phyloP scores from a whole-genome alignment of 2,888 invertebrate species.

The Lithophane socia region DNA sequence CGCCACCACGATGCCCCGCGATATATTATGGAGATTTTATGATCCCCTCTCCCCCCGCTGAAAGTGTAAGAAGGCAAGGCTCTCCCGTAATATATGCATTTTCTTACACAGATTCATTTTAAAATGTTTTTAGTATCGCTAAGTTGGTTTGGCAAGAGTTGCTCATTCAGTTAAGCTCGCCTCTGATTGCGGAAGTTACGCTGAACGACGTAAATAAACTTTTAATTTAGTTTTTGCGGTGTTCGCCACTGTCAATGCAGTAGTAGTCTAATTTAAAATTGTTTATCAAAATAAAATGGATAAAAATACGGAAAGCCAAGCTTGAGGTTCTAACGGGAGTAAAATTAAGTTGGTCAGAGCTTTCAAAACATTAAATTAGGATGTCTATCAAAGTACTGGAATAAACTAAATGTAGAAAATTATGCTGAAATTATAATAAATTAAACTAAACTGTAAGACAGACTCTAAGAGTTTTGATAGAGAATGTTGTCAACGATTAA shows the following conservation, averaged over 20 bases:
- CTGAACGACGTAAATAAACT: constrained; percentile 52
- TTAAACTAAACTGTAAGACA: neutral
- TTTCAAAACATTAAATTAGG: constrained; percentile 29
- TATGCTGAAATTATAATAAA: constrained; percentile 17
- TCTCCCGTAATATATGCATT: constrained; percentile 60
- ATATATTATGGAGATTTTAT: constrained; percentile 62
- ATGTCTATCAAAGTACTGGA: constrained; percentile 23
- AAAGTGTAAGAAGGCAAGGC: constrained; percentile 24
- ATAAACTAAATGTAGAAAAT: constrained; percentile 19
- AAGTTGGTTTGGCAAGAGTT: constrained; percentile 59
- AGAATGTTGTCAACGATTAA: neutral
- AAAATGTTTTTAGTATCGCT: constrained; percentile 60
- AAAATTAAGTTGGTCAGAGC: neutral
- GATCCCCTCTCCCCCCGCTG: constrained; percentile 23
- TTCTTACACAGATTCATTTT: constrained; percentile 62
- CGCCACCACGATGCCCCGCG: constrained; percentile 53
- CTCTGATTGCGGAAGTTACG: constrained; percentile 63
- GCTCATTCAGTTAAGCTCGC: constrained; percentile 61
- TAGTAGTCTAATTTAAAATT: constrained; percentile 61
- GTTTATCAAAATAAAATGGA: constrained; percentile 48
- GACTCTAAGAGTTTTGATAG: neutral
- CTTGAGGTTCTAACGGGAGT: neutral
- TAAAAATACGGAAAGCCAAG: constrained; percentile 24
- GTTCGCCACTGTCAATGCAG: constrained; percentile 47
- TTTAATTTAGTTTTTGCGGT: constrained; percentile 63